phyloP scores from a whole-genome alignment of 2,888 invertebrate species.

The Noctua comes region DNA sequence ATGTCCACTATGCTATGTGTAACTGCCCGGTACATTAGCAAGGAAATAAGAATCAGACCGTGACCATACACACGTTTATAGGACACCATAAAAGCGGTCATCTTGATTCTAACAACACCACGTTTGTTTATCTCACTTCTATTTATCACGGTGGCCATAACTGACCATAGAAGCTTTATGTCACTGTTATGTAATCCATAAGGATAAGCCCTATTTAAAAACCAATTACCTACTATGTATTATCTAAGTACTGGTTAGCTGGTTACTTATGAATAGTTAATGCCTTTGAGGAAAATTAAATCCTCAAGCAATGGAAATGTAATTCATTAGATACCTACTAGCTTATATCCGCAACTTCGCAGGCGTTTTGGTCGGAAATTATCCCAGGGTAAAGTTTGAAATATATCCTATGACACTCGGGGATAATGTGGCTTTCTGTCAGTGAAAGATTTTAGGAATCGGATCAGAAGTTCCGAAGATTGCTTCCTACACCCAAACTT shows the following conservation, averaged over 20 bases:
- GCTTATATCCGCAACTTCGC: not conserved
- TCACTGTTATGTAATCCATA: conserved; percentile 53
- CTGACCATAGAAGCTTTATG: conserved; percentile 31
- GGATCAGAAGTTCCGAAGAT: not conserved
- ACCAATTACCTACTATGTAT: conserved; percentile 48
- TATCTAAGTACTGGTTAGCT: conserved; percentile 39
- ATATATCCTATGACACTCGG: not conserved
- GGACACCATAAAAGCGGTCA: conserved; percentile 53
- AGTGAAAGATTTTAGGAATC: not conserved
- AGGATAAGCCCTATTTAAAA: conserved; percentile 51
- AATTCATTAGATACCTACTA: conserved; percentile 28
- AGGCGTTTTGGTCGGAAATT: not conserved
- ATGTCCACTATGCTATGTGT: conserved; percentile 20
- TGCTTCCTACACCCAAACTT: not conserved
- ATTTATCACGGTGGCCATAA: conserved; percentile 24
- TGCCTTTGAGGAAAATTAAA: conserved; percentile 56
- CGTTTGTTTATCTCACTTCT: conserved; percentile 28
- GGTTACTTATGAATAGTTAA: conserved; percentile 44
- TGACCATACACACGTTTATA: conserved; percentile 43
- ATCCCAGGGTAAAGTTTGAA: not conserved
- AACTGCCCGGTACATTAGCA: conserved; percentile 21
- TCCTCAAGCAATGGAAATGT: conserved; percentile 45
- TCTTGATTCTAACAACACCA: conserved; percentile 42
- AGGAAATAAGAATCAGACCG: conserved; percentile 57
- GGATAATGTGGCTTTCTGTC: not conserved